A percentile compares a stretch with the other conserved stretches of the same genome.
These are phyloP conservation scores for Lophotis ruficrista DNA, from an alignment of 2,113 vertebrate genomes.

Conservation along the genomic window DNA sequence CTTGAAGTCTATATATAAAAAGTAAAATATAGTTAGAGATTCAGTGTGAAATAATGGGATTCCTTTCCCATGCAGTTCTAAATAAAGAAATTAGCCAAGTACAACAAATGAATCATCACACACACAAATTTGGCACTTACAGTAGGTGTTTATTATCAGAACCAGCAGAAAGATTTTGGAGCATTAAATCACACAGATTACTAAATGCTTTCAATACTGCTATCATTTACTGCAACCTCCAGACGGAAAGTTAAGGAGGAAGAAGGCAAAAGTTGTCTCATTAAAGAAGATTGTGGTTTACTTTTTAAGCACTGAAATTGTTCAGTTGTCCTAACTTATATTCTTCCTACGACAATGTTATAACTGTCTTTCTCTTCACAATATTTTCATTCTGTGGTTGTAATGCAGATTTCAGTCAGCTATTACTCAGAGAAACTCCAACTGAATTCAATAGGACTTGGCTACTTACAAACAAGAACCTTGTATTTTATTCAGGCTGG, in stretches of 20 bases:
- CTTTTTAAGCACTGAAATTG: not conserved
- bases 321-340: not conserved
- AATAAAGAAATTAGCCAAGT: not conserved
- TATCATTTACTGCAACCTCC: not conserved
- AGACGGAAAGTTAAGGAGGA: conserved; percentile 20
- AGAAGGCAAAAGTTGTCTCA: not conserved
- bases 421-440: not conserved
- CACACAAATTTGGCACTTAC: not conserved
- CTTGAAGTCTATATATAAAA: not conserved
- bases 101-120: not conserved
- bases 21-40: not conserved
- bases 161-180: not conserved
- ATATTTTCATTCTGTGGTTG: not conserved
- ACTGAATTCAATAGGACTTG: not conserved
- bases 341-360: not conserved
- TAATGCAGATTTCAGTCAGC: not conserved
- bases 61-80: not conserved
- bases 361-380: not conserved
- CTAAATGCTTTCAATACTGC: not conserved
- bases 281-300: not conserved
- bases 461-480: not conserved
- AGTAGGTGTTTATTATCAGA: not conserved
- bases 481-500: not conserved
- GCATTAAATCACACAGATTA: not conserved
- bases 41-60: not conserved